These are phyloP conservation scores for Microctenopoma stevenorrisi DNA, from an alignment of 2,797 vertebrate genomes.

Conservation along the genomic window DNA sequence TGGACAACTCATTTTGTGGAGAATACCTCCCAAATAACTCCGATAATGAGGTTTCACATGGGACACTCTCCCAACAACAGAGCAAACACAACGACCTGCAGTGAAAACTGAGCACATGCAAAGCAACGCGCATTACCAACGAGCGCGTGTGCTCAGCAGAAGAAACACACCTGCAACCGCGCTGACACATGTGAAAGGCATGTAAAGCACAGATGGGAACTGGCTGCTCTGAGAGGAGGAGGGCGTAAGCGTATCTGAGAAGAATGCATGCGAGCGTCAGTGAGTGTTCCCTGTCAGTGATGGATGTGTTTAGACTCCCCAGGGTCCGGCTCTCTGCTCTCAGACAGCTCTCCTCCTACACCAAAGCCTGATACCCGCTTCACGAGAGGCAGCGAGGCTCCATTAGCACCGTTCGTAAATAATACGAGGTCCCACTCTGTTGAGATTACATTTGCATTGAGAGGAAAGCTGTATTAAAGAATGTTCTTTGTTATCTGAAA, in stretches of 20 bases:
- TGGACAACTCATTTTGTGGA: not conserved
- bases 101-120: not conserved
- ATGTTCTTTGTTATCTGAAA: not conserved
- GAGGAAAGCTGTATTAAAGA: constrained; percentile 4
- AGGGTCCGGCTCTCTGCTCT: constrained; percentile 50
- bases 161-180: constrained; percentile 42
- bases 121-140: not conserved
- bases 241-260: constrained; percentile 3
- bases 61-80: constrained; percentile 4
- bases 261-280: constrained; percentile 6
- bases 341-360: constrained; percentile 44
- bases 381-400: constrained; percentile 46
- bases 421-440: constrained; percentile 19
- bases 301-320: constrained; percentile 42
- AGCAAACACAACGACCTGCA: not conserved
- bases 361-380: constrained; percentile 37
- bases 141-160: not conserved
- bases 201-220: constrained; percentile 44
- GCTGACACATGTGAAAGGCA: constrained; percentile 42
- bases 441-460: constrained; percentile 9
- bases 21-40: constrained; percentile 16
- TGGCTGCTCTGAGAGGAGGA: constrained; percentile 29
- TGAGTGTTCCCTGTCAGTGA: constrained; percentile 29
- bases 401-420: constrained; percentile 58
- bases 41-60: constrained; percentile 11